Percentiles rank a stretch among this genome's conserved stretches.
These are phyloP conservation scores for Brachymystax lenok DNA, from an alignment of 2,797 vertebrate genomes.

Conservation along the genomic window DNA sequence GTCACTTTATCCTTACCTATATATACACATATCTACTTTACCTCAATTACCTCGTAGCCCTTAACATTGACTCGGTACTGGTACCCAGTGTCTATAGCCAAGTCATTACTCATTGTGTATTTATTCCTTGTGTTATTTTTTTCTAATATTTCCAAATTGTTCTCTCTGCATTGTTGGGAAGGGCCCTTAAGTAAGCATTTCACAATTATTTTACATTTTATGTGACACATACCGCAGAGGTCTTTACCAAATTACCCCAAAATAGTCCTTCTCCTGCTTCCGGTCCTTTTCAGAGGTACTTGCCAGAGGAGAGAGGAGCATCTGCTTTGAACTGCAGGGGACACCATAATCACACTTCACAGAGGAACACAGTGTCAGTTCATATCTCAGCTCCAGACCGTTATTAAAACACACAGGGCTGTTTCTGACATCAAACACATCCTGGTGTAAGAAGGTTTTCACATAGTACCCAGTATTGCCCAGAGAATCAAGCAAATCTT, in stretches of 20 bases:
- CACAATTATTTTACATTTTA: background rate
- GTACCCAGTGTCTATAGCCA: no score
- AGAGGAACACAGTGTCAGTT: constrained; percentile 44
- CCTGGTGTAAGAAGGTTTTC: constrained; percentile 17
- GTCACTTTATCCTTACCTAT: no score
- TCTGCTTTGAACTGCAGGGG: constrained; percentile 72
- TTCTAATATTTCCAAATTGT: no score
- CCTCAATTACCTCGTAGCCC: no score
- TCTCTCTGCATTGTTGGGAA: no score
- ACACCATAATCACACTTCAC: constrained; percentile 57
- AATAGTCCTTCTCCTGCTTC: constrained; percentile 61
- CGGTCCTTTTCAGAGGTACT: constrained; percentile 55
- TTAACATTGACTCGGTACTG: no score
- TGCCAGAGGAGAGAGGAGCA: constrained; percentile 66
- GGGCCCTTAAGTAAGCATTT: background rate
- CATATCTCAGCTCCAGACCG: constrained; percentile 15
- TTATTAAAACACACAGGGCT: constrained; percentile 55
- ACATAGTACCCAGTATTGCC: background rate
- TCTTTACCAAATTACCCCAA: constrained; percentile 75
- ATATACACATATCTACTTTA: no score
- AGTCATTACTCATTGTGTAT: no score
- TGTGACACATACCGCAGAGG: constrained; percentile 66
- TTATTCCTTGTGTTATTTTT: no score
- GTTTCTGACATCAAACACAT: constrained; percentile 46
- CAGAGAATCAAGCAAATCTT: constrained; percentile 10